Base-by-base conservation (phyloP, 2,888 invertebrate genomes). In the Proisotoma minuta region DNA sequence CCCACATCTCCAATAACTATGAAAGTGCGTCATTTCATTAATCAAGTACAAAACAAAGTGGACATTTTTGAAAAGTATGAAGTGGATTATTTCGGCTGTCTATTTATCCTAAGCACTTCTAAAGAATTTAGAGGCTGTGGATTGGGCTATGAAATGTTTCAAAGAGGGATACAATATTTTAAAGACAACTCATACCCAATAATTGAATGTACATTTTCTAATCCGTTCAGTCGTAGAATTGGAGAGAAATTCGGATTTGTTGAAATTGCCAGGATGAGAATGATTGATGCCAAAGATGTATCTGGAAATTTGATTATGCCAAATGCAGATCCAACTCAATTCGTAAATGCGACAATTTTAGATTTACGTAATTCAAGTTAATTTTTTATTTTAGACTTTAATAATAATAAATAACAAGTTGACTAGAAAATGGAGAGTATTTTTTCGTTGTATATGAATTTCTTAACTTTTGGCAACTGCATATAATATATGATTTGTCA, bases 221-320 rank as follows among this genome's bases (percentile, higher is more conserved):
- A 63, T 47, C 66, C 66, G 4, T 22, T 60, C 1, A 57, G 57
- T n/a, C 40, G 58, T 18, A 63, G 56, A 51, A 56, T 66, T 12
- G 66, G 66, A 3, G 60, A 63, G 20, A 60, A 56, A 18, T 24
- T 63, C 3, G 66, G 66, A 8, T 66, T 66, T 50, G 58, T 59
- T 26, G 48, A 48, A 29, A 59, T 66, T 15, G 24, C 57, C 1
- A 22, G 60, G 48, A 2, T 60, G 4, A 20, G 58, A 2, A 58
- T 53, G 12, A 28, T 27, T 24, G 63, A 66, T 12, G 34, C 40
- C 23, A 58, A 54, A 20, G 1, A 66, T 24, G 54, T 52, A 20
- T 57, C 59, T n/a, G 66, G 66, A 15, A 63, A 29, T 28, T 23
- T 40, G 8, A n/a, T 60, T 15, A 58, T 58, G 4, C 23, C 18